Base-by-base conservation (phyloP, 2,113 vertebrate genomes). In the Gadus chalcogrammus region DNA sequence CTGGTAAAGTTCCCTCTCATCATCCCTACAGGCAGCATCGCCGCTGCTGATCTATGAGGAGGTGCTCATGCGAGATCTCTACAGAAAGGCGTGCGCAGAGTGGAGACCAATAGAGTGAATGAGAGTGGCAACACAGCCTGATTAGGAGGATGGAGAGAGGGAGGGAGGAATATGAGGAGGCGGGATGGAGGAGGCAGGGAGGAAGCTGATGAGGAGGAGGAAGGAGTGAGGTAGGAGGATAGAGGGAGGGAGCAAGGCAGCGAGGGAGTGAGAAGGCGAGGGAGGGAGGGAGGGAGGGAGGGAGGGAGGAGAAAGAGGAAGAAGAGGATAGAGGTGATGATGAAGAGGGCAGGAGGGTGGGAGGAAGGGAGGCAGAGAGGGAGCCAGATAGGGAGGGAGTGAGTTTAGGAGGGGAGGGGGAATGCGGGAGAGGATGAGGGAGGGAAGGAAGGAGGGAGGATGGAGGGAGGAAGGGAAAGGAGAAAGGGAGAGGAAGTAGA, bases 1-100 rank as follows among this genome's bases (percentile, higher is more conserved):
- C 82, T 85, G 84, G 83, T 86, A 73, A 83, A 85, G 87, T 81
- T 88, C 72, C 80, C 82, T 81, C 79, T 83, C 84, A 82, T 84
- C 78, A 8, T 7, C 78, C 70, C 84, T 84, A 83, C 87, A 84
- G 82, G 84, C 79, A 52, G 71, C 62, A 61, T 77, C 82, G 87
- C 84, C 82, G 83, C 85, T 63, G 73, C 77, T 82, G 83, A 85
- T 89, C 84, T 87, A 75, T 75, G 80, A 89, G 88, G 79, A 79
- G 81, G 74, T 73, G 84, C 64, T 86, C 78, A 53, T 73, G 82
- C 82, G 75, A 87, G 82, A 75, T 78, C 78, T 83, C 62, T 73
- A 8, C 9, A 20, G 59, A 61, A 61, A 73, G 78, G 42, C 12
- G 6, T 2, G 12, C 8, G 8, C 7, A 48, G 42, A 9, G 76